Percentiles rank a stretch among this genome's conserved stretches.
phyloP scores from a whole-genome alignment of 1,140 invertebrate genomes.

The Hycleus phaleratus region DNA sequence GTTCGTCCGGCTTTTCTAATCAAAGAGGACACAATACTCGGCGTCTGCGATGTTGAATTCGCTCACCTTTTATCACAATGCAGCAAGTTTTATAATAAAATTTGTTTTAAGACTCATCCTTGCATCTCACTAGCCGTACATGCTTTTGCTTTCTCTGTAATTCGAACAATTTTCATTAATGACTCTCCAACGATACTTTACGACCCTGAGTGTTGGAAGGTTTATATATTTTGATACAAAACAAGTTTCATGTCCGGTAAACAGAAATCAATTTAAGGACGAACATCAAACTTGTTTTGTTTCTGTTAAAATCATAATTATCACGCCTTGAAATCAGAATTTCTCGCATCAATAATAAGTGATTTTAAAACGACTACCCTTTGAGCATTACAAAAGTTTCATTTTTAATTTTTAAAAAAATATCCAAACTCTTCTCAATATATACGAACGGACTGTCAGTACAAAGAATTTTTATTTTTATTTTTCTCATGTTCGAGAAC shows the following conservation, averaged over 20 bases:
- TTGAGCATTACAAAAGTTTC: constrained; percentile 32
- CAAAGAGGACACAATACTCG: too few relatives aligned
- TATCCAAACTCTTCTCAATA: constrained; percentile 34
- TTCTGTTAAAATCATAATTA: not conserved
- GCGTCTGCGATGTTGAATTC: too few relatives aligned
- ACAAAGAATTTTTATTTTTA: constrained; percentile 5
- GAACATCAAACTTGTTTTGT: too few relatives aligned
- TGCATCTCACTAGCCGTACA: too few relatives aligned
- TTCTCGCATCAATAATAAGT: not conserved
- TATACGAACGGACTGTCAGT: constrained; percentile 35
- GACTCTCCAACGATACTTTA: not conserved
- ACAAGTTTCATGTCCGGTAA: not conserved
- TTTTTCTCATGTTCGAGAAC: not conserved
- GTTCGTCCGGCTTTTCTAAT: too few relatives aligned
- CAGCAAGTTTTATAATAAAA: too few relatives aligned
- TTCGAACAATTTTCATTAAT: constrained; percentile 7
- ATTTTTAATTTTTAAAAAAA: constrained; percentile 27
- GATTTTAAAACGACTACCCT: constrained; percentile 1
- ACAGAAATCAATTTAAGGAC: not conserved
- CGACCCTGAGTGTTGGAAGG: constrained; percentile 35
- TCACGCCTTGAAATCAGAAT: not conserved
- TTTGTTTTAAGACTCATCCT: too few relatives aligned
- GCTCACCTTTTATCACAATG: too few relatives aligned
- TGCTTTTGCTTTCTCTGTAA: constrained; percentile 1
- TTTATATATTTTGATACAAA: too few relatives aligned